Evolutionary conservation across 2,113 vertebrate genomes (phyloP), one percentile per base, ranked within the genome.

Genomic region (Dromiciops gliroides): DNA sequence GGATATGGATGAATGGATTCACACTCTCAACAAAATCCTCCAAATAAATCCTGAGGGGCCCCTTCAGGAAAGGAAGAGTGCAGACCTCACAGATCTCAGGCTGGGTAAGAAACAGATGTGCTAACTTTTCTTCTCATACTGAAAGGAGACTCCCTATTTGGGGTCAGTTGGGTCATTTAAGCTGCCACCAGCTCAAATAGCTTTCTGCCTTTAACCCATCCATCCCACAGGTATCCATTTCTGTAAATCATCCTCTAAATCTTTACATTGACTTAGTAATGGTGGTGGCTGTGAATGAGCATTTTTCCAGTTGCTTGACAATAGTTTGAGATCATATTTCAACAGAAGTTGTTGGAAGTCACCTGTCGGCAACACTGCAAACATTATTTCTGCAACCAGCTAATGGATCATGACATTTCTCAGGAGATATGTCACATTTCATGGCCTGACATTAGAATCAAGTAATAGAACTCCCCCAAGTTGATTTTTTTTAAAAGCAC

Each of bases 1-100:
- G 91, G 99, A 99, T 98, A 99, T 99, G 99, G 99, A 99, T 50
- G 99, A 99, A 24, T 99, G 99, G 99, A 99, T 99, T 97, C 99
- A 98, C 96, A 99, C 99, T 26, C 98, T 99, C 96, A 99, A 99
- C 96, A 99, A 99, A 96, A 99, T 99, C 98, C 98, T 99, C 92
- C 99, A 99, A 98, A 99, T 99, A 98, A 99, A 99, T 97, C 99
- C 99, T 0, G 99, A 99, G 93, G 99, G 99, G 50, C 97, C 99
- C 0, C 95, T 98, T 90, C 99, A 99, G 91, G 99, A 99, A 90
- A 99, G 99, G 95, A 99, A 99, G 97, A 99, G 99, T 26, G 50
- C 98, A 60, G 99, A 99, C 97, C 98, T 99, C 95, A 99, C 99
- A 0, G 99, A 99, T 91, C 98, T 99, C 95, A 99, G 99, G 94